phyloP scores from a whole-genome alignment of 92 coral and sea anemone genomes.

The Palythoa grandis region DNA sequence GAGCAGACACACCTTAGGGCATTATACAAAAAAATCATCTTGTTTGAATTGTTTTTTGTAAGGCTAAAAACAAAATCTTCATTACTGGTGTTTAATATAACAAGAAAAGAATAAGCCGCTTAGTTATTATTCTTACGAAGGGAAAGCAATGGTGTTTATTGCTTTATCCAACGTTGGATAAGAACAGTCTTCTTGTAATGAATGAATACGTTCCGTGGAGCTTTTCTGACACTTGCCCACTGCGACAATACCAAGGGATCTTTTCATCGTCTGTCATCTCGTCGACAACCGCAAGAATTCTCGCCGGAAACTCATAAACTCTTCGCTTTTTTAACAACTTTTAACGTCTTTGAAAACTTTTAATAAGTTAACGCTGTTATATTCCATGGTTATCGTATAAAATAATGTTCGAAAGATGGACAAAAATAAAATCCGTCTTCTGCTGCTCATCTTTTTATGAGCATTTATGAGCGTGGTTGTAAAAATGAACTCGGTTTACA shows the following conservation, averaged over 20 bases:
- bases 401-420: too few relatives aligned
- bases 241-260: conserved; percentile 15
- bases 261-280: conserved; percentile 1
- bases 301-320: not conserved
- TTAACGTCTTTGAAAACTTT: too few relatives aligned
- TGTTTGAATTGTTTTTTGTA: not conserved
- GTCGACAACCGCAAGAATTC: not conserved
- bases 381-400: too few relatives aligned
- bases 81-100: not conserved
- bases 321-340: not conserved
- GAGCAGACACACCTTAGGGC: conserved; percentile 28
- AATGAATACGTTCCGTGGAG: conserved; percentile 13
- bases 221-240: conserved; percentile 18
- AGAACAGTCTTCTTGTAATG: not conserved
- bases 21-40: not conserved
- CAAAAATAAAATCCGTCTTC: too few relatives aligned
- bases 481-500: too few relatives aligned
- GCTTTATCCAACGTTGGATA: conserved; percentile 3
- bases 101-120: not conserved
- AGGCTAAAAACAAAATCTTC: not conserved
- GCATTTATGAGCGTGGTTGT: too few relatives aligned
- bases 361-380: too few relatives aligned
- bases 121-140: not conserved
- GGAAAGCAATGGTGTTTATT: not conserved
- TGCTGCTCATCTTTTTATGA: too few relatives aligned